phyloP scores from a whole-genome alignment of 64 coral and sea anemone species.

The Stylophora pistillata region DNA sequence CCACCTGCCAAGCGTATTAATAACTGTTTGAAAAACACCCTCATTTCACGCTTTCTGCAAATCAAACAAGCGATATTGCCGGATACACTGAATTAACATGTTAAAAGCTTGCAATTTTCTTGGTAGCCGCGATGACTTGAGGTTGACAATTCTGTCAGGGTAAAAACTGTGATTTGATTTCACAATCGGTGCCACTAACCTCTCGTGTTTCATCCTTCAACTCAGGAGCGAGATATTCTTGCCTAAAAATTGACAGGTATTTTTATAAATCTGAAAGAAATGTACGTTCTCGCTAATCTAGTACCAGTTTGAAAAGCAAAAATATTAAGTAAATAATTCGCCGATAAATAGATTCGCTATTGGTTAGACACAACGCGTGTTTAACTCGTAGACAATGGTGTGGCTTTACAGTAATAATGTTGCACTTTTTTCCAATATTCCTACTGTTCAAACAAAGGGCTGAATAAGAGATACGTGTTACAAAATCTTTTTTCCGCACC shows the following conservation, averaged over 20 bases:
- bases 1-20: conserved; percentile 43
- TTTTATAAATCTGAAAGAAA: conserved; percentile 9
- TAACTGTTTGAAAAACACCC: conserved; percentile 55
- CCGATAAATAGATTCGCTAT: conserved; percentile 44
- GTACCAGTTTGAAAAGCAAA: conserved; percentile 21
- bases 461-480: conserved; percentile 19
- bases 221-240: not conserved
- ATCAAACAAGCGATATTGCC: conserved; percentile 53
- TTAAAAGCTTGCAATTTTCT: conserved; percentile 56
- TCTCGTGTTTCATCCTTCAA: not conserved
- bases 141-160: conserved; percentile 17
- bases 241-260: conserved; percentile 10
- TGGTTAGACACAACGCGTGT: conserved; percentile 11
- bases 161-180: not conserved
- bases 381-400: conserved; percentile 22
- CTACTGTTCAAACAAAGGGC: conserved; percentile 21
- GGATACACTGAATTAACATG: conserved; percentile 53
- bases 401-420: conserved; percentile 50
- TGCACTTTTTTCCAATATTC: conserved; percentile 52
- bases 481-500: conserved; percentile 18
- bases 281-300: not conserved
- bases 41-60: conserved; percentile 40
- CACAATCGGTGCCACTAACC: not conserved
- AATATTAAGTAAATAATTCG: conserved; percentile 45
- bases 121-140: not conserved